phyloP scores from a whole-genome alignment of 2,888 invertebrate genomes.

The Apomyelois bistriatella region DNA sequence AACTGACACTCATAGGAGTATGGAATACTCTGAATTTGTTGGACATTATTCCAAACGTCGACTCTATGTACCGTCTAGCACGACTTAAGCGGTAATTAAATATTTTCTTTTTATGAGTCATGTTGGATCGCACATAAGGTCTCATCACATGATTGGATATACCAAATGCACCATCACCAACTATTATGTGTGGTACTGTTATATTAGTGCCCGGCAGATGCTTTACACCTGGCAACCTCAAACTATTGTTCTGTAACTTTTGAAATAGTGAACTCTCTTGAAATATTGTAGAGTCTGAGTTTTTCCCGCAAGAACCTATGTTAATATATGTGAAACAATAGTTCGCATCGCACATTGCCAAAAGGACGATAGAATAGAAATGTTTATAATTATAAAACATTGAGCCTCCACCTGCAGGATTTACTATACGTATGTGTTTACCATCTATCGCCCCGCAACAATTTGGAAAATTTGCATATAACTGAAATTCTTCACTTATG shows the following conservation, averaged over 20 bases:
- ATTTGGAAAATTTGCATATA: constrained; percentile 20
- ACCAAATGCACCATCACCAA: constrained; percentile 24
- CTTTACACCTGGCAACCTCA: no score
- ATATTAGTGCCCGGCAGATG: no score
- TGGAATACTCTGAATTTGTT: not conserved
- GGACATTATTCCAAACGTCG: not conserved
- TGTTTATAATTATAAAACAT: constrained; percentile 16
- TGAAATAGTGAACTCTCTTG: constrained; percentile 4
- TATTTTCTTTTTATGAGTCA: not conserved
- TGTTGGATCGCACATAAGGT: constrained; percentile 12
- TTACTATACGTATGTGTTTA: constrained; percentile 19
- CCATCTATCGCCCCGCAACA: constrained; percentile 12
- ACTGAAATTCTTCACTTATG: constrained; percentile 20
- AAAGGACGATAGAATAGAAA: not conserved
- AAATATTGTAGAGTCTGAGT: constrained; percentile 20
- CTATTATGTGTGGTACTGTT: constrained; percentile 20
- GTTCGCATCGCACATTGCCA: constrained; percentile 6
- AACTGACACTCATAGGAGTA: not conserved
- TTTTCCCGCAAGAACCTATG: constrained; percentile 9
- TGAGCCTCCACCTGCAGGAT: constrained; percentile 22
- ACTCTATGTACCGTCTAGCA: not conserved
- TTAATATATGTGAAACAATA: constrained; percentile 9
- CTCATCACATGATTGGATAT: constrained; percentile 20
- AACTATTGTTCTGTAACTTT: no score
- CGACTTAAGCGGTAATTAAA: not conserved